A percentile compares a stretch with the other conserved stretches of the same genome.
These are phyloP conservation scores for Cirrhinus mrigala DNA, from an alignment of 2,797 vertebrate species.

Conservation along the genomic window DNA sequence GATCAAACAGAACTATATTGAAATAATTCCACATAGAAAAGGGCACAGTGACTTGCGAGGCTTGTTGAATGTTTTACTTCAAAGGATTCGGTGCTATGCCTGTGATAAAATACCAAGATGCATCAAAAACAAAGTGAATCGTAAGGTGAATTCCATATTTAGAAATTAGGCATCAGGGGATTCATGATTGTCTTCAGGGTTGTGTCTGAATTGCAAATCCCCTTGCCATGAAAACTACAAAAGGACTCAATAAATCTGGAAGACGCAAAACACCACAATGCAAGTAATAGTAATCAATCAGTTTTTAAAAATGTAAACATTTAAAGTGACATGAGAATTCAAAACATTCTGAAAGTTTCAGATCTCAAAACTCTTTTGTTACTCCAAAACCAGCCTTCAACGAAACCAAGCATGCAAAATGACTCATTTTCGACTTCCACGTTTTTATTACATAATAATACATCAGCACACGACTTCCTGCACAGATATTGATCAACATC, in stretches of 20 bases:
- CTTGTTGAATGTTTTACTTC: neutral
- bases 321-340: too few species aligned
- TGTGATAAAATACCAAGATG: neutral
- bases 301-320: too few species aligned
- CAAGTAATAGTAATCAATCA: too few species aligned
- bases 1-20: neutral
- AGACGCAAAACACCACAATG: too few species aligned
- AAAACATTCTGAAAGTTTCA: too few species aligned
- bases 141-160: neutral
- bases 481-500: too few species aligned
- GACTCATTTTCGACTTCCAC: too few species aligned
- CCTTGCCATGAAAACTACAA: neutral
- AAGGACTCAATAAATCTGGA: neutral
- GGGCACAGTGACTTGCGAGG: neutral
- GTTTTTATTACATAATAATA: too few species aligned
- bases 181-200: neutral
- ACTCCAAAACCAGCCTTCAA: too few species aligned
- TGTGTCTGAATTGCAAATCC: neutral
- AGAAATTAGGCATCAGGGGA: neutral
- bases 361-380: too few species aligned
- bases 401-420: too few species aligned
- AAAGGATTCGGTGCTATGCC: neutral
- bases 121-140: neutral
- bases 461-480: too few species aligned
- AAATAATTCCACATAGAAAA: neutral